These are phyloP conservation scores for Macrotis lagotis DNA, from an alignment of 2,113 vertebrate genomes.

Conservation along the genomic window DNA sequence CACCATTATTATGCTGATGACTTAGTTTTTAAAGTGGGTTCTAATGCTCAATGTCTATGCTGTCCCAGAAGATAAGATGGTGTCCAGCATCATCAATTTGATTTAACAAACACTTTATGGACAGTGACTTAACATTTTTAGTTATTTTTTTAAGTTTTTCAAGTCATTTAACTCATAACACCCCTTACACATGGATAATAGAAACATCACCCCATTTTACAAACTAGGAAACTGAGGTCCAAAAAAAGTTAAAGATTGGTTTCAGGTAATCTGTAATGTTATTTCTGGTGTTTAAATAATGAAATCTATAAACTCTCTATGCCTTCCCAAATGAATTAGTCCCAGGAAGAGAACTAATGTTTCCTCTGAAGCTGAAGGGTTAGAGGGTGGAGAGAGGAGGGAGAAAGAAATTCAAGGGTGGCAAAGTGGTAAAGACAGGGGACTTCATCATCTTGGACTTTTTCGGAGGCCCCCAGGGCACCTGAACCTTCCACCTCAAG, in stretches of 20 bases:
- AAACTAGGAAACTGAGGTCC: neutral
- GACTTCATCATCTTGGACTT: no score
- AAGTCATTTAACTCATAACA: neutral
- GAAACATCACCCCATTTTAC: neutral
- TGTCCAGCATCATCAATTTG: neutral
- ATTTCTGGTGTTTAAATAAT: no score
- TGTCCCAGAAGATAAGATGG: neutral
- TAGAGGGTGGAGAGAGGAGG: no score
- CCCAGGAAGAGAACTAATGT: no score
- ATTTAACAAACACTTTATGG: neutral
- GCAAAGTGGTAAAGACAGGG: no score
- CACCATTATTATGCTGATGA: neutral
- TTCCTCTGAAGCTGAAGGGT: no score
- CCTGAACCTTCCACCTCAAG: no score
- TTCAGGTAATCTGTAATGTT: no score
- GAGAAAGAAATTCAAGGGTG: no score
- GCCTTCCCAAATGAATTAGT: no score
- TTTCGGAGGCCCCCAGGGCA: no score
- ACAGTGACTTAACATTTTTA: neutral
- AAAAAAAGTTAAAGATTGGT: neutral
- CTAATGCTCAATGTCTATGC: neutral
- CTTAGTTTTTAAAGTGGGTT: neutral
- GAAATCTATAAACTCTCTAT: no score
- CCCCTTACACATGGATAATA: neutral
- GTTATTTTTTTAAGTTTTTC: neutral